Evolutionary conservation across 2,888 invertebrate species (phyloP), one percentile per base, ranked within the genome.

Genomic region (Chymomyza amoena): DNA sequence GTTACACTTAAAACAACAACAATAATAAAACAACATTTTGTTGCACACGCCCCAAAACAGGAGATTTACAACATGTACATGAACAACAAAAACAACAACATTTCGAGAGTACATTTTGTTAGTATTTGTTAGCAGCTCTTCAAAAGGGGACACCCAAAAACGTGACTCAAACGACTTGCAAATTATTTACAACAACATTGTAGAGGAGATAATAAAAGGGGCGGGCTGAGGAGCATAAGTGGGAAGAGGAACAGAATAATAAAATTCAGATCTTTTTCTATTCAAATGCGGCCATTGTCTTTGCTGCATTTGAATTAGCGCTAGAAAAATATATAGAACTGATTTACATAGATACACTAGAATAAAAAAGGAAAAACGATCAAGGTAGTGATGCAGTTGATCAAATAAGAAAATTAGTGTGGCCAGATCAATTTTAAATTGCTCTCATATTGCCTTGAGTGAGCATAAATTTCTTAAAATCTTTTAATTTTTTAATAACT

Each of bases 1-100:
- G 71, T 57, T 70, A 63, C 6, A 61, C 61, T 25, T 45, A 45
- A 36, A 0, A 64, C 63, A 66, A 15, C 16, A 63, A 45, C 56
- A 61, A 66, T 25, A 25, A 25, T 25, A 25, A 16, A 65, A 66
- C 57, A 64, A 72, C 71, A 78, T 78, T 78, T 56, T 56, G 52
- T 51, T 16, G 54, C 72, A 75, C 82, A 80, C 82, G 83, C 83
- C 87, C 82, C 82, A 72, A 70, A 83, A 84, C 39, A 85, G 78
- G 76, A 83, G 87, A 83, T 80, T 83, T 83, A 83, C 82, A 83
- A 73, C 39, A 45, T 45, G 39, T 13, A 45, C 87, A 70, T 83
- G 87, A 84, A 83, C 87, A 79, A 84, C 84, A 83, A 81, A 70
- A 80, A 75, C 87, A 79, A 84, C 84, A 83, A 81, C 71, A 80